Conservation (phyloP, 1,140 invertebrate genomes). For the Drosophila nasuta region DNA sequence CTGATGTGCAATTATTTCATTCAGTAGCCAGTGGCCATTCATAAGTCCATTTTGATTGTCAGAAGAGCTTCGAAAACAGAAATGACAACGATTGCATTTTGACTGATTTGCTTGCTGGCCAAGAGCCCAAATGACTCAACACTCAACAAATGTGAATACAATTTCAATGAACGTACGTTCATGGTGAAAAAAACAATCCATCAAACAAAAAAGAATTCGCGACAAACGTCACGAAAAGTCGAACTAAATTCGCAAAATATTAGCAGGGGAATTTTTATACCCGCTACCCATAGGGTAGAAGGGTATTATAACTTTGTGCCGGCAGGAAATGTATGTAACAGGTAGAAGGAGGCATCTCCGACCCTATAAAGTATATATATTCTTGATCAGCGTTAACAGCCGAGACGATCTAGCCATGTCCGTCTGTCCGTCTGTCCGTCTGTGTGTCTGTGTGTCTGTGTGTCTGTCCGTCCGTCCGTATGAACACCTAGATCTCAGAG, state of each 20-base stretch:
- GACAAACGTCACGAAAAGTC: slow-evolving; percentile 65
- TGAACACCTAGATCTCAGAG: no score
- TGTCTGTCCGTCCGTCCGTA: no score
- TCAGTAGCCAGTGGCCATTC: slow-evolving; percentile 3
- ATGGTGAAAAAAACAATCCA: slow-evolving; percentile 49
- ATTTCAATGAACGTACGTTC: slow-evolving; percentile 41
- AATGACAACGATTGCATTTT: slow-evolving; percentile 9
- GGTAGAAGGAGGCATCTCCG: no score
- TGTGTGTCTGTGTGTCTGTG: no score
- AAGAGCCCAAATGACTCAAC: slow-evolving; percentile 60
- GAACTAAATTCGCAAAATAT: slow-evolving; percentile 17
- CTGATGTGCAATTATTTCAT: slow-evolving; percentile 19
- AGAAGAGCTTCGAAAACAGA: slow-evolving; percentile 8
- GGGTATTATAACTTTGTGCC: no score
- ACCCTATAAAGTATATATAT: no score
- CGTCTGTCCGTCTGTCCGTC: no score
- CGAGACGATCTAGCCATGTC: no score
- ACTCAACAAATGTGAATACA: slow-evolving; percentile 47
- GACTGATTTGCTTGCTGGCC: slow-evolving; percentile 52
- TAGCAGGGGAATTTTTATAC: slow-evolving; percentile 13
- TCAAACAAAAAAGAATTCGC: slow-evolving; percentile 58
- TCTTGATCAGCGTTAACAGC: no score
- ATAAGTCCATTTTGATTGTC: neutral
- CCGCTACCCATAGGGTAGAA: no score
- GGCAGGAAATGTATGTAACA: no score